Percentiles rank a stretch among this genome's conserved stretches.
phyloP scores from a whole-genome alignment of 2,113 vertebrate genomes.

The Pantherophis guttatus region DNA sequence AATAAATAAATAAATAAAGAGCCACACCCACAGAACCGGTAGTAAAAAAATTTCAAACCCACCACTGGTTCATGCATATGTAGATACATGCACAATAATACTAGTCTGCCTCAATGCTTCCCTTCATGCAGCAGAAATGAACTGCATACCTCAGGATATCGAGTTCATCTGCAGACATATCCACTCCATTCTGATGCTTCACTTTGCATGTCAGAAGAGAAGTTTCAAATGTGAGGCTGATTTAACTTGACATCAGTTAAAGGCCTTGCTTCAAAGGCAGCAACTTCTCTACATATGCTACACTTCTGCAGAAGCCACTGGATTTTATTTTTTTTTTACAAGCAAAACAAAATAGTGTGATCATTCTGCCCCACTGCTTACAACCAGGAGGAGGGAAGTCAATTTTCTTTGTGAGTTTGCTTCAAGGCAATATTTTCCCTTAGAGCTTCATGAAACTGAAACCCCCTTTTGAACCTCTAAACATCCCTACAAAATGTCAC shows the following conservation, averaged over 20 bases:
- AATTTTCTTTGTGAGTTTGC: neutral
- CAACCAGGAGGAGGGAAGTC: neutral
- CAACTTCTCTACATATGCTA: neutral
- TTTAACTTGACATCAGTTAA: neutral
- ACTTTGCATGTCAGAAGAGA: neutral
- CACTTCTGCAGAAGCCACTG: neutral
- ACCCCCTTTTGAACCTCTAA: neutral
- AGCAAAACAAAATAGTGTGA: neutral
- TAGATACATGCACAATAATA: neutral
- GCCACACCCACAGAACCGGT: no score
- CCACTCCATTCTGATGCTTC: neutral
- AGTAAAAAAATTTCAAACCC: no score
- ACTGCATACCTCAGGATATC: neutral
- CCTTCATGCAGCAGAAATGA: neutral
- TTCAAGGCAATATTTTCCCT: neutral
- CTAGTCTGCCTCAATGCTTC: neutral
- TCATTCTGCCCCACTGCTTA: neutral
- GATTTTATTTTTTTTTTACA: neutral
- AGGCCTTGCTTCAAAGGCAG: neutral
- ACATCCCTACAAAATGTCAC: neutral
- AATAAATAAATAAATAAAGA: no score
- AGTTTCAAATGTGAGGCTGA: neutral
- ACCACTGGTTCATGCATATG: neutral
- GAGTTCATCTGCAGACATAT: neutral
- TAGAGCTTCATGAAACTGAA: neutral